Conservation (phyloP, 2,113 vertebrate species). For the Eulemur macaco region DNA sequence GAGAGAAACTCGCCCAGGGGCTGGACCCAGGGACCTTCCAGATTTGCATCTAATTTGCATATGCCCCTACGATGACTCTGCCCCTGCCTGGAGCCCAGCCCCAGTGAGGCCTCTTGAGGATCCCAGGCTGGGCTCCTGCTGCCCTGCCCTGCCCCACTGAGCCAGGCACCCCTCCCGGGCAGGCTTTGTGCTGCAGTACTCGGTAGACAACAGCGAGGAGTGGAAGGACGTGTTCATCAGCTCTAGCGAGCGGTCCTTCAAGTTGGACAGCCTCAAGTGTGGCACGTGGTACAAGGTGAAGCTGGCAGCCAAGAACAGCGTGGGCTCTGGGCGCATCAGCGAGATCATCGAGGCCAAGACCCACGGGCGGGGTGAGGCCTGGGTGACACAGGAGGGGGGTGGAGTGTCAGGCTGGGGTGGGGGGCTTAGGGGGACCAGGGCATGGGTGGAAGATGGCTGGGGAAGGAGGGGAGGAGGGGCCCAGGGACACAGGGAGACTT, state of each 20-base stretch:
- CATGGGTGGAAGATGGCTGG: neutral
- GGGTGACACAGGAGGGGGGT: fast-evolving
- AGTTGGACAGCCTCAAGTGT: constrained; percentile 96
- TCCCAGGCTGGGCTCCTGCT: neutral
- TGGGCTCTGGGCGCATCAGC: constrained; percentile 97
- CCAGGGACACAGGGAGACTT: neutral
- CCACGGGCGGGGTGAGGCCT: constrained; percentile 91
- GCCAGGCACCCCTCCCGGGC: neutral
- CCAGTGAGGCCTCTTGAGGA: fast-evolving
- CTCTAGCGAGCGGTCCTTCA: constrained; percentile 95
- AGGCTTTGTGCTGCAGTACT: constrained; percentile 99
- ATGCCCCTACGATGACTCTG: neutral
- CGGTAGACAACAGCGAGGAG: constrained; percentile 97
- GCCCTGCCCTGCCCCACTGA: neutral
- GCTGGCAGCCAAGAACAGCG: constrained; percentile 98
- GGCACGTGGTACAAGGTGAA: constrained; percentile 99
- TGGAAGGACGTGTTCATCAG: constrained; percentile 98
- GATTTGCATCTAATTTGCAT: neutral
- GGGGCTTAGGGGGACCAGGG: neutral
- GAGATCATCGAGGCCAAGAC: constrained; percentile 99
- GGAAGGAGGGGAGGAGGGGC: neutral
- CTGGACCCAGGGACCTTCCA: neutral
- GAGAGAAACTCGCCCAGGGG: neutral
- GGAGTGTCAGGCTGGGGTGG: neutral
- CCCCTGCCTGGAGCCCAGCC: neutral